A percentile compares a stretch with the other conserved stretches of the same genome.
These are phyloP conservation scores for Euborellia annulipes DNA, from an alignment of 1,140 invertebrate species.

Conservation along the genomic window DNA sequence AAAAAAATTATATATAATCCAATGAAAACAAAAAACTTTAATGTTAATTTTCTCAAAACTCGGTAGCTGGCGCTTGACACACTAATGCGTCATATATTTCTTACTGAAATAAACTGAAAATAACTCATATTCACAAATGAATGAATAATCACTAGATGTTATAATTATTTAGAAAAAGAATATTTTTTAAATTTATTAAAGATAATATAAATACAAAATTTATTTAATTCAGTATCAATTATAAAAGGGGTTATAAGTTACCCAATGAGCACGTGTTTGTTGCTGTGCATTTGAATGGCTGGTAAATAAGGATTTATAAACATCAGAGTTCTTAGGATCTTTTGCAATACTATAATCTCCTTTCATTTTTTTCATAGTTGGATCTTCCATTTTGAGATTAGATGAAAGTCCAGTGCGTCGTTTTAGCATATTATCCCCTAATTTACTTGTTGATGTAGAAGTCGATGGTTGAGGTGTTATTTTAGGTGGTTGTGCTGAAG, in stretches of 20 bases:
- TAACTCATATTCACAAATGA: too few relatives aligned
- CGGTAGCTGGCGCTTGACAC: too few relatives aligned
- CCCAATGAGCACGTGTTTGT: slow-evolving; percentile 85
- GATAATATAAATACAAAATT: too few relatives aligned
- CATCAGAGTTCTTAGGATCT: slow-evolving; percentile 76
- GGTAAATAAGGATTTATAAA: slow-evolving; percentile 92
- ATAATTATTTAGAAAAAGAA: too few relatives aligned
- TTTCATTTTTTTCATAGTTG: slow-evolving; percentile 59
- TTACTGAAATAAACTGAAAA: too few relatives aligned
- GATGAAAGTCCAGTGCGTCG: slow-evolving; percentile 3
- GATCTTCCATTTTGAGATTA: slow-evolving; percentile 32
- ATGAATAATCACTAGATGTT: too few relatives aligned
- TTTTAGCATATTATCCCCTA: slow-evolving; percentile 21
- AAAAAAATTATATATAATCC: too few relatives aligned
- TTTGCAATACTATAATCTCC: slow-evolving; percentile 72
- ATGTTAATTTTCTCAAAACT: too few relatives aligned
- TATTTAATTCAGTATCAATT: slow-evolving; percentile 40
- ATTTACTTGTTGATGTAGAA: too few relatives aligned
- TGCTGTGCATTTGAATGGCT: slow-evolving; percentile 69
- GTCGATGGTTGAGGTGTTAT: not conserved
- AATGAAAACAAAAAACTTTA: too few relatives aligned
- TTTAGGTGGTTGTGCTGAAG: not conserved
- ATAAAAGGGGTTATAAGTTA: slow-evolving; percentile 94
- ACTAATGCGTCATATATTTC: too few relatives aligned
- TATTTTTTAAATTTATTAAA: too few relatives aligned